A percentile compares a stretch with the other conserved stretches of the same genome.
Evolutionary conservation across 64 coral and sea anemone genomes (phyloP).

Genomic region (Pachyseris speciosa): DNA sequence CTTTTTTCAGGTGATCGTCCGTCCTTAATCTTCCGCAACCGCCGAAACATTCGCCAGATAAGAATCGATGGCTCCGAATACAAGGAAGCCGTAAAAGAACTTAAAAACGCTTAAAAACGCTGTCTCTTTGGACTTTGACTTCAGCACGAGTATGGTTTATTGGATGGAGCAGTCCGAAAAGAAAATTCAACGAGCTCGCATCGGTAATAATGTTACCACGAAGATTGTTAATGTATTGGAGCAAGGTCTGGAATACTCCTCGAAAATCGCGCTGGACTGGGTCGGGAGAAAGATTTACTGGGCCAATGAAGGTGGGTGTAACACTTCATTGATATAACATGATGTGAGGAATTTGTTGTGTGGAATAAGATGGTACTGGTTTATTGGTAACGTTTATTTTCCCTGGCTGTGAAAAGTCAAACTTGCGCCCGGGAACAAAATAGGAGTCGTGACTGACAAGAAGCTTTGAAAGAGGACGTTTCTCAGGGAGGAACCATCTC

Average conservation of each 20-base stretch:
- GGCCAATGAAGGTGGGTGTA: slow-evolving; percentile 32
- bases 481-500: too few species aligned
- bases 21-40: slow-evolving; percentile 57
- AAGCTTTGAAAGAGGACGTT: too few species aligned
- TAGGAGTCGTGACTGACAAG: too few species aligned
- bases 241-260: background rate
- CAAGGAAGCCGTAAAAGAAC: slow-evolving; percentile 20
- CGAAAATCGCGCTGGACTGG: slow-evolving; percentile 76
- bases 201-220: background rate
- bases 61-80: slow-evolving; percentile 69
- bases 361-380: background rate
- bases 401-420: too few species aligned
- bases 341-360: too few species aligned
- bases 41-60: slow-evolving; percentile 55
- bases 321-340: background rate
- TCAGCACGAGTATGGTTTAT: slow-evolving; percentile 64
- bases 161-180: slow-evolving; percentile 34
- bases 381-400: too few species aligned
- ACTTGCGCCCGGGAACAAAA: too few species aligned
- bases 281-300: slow-evolving; percentile 77
- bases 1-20: slow-evolving; percentile 34
- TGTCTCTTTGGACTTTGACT: slow-evolving; percentile 47
- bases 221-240: slow-evolving; percentile 22
- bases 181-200: slow-evolving; percentile 36
- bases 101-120: slow-evolving; percentile 49